Base-by-base conservation (phyloP, 2,797 vertebrate genomes). In the Silurus aristotelis region DNA sequence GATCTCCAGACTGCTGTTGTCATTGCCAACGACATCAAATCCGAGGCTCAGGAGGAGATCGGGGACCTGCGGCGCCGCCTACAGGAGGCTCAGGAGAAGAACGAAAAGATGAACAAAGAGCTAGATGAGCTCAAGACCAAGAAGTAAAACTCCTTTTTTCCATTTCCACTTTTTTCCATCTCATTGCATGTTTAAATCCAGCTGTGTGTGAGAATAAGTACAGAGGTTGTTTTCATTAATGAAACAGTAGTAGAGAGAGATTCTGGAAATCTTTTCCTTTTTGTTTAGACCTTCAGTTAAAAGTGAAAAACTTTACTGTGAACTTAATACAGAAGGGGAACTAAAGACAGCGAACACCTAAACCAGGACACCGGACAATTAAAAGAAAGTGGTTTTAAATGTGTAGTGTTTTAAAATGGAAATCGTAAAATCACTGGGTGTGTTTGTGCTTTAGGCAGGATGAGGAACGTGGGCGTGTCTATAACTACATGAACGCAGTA, bases 401-500 rank as follows among this genome's bases (percentile, higher is more conserved):
- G 19, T 38, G 38, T 31, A 6, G 19, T 7, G 22, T 60, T 78
- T 13, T 20, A 6, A 56, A 76, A 5, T 58, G 73, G 55, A 38
- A 60, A 38, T 20, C 13, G 5, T 78, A 22, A 60, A 61, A 20
- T 6, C 13, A 6, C 22, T 66, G 15, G 31, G 38, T 83, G 46
- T 75, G 46, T 56, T n/a, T 81, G 19, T 76, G 70, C 84, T 70
- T n/a, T 86, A 97, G 96, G 92, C 96, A 97, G 90, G 96, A 97
- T 13, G 96, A 97, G 86, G 96, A 97, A 61, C 94, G 96, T 20
- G 96, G 96, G 13, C 95, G 96, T 70, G 96, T 97, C 6, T 97
- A 95, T 88, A 97, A 97, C 91, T 97, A 97, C 89, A 97, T 97
- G 96, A 97, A 97, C 5, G 96, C 96, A 0, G 96, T 97, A 0